phyloP scores from a whole-genome alignment of 2,888 invertebrate genomes.

The Meteorus colon region DNA sequence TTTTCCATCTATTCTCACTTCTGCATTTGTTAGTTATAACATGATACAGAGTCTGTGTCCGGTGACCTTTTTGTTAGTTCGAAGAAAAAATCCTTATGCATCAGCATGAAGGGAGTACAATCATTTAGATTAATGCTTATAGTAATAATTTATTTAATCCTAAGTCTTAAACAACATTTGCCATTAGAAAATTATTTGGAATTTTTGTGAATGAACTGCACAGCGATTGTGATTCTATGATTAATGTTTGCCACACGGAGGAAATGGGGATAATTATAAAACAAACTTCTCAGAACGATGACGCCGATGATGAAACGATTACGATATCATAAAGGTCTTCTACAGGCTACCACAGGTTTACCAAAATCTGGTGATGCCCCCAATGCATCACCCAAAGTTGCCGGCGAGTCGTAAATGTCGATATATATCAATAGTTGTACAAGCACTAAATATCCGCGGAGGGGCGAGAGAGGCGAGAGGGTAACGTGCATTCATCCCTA shows the following conservation, averaged over 20 bases:
- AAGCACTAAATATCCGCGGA: slow-evolving; percentile 58
- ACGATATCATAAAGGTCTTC: neutral
- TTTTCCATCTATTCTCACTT: neutral
- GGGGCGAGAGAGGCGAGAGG: neutral
- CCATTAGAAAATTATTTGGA: no score
- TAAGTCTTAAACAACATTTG: no score
- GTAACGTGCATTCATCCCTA: slow-evolving; percentile 11
- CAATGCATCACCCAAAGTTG: slow-evolving; percentile 67
- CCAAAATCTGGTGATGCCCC: slow-evolving; percentile 56
- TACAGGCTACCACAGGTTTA: slow-evolving; percentile 58
- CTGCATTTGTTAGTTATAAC: neutral
- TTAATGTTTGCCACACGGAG: no score
- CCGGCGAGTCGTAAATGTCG: slow-evolving; percentile 68
- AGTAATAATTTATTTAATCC: no score
- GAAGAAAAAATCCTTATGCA: neutral
- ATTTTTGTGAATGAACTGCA: no score
- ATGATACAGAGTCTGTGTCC: neutral
- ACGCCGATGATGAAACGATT: neutral
- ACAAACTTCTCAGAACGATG: no score
- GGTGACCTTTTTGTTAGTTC: neutral
- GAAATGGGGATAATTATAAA: no score
- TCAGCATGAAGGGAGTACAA: neutral
- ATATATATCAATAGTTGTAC: slow-evolving; percentile 68
- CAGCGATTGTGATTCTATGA: no score
- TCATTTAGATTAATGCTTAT: neutral